Evolutionary conservation across 2,888 invertebrate genomes (phyloP), one percentile per base, ranked within the genome.

Genomic region (Lochmaea crataegi): DNA sequence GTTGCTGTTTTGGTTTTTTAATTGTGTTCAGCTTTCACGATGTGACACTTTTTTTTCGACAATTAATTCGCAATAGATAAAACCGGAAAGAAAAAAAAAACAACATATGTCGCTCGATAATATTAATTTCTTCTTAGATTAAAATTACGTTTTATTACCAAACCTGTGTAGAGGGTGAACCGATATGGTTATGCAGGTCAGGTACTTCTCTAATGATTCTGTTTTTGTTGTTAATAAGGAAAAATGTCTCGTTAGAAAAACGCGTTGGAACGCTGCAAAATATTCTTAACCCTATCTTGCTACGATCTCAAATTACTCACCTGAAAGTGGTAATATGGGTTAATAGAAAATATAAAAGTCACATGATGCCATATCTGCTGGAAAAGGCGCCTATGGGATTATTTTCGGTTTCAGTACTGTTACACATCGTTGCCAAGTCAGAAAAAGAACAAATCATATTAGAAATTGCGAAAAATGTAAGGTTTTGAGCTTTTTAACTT

Each of bases 21-120:
- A 74, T 71, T 58, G 68, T 68, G 41, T 57, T 45, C 53, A 16
- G 65, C 74, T 74, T 74, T 74, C 74, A 71, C 71, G 61, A 51
- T 71, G 70, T 70, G 63, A 74, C 64, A 66, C 64, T 70, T 63
- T 38, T 32, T 73, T 66, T 68, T 51, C n/a, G 58, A 68, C 51
- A 68, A 51, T 68, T 68, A 61, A 68, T 32, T 60, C 16, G 16
- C 32, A 16, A 58, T 68, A 60, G 68, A 68, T 32, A 22, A 22
- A 61, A 68, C 58, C 45, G 61, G 51, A 68, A 60, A 61, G 18
- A 11, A 53, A 53, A 18, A 18, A 53, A 18, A 11, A 16, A 63
- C 41, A 26, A 58, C 26, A 58, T 10, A 9, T 26, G 61, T 45
- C 12, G n/a, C 11, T 42, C n/a, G n/a, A n/a, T n/a, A n/a, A 11